These are phyloP conservation scores for Silurus meridionalis DNA, from an alignment of 2,113 vertebrate genomes.

Conservation along the genomic window DNA sequence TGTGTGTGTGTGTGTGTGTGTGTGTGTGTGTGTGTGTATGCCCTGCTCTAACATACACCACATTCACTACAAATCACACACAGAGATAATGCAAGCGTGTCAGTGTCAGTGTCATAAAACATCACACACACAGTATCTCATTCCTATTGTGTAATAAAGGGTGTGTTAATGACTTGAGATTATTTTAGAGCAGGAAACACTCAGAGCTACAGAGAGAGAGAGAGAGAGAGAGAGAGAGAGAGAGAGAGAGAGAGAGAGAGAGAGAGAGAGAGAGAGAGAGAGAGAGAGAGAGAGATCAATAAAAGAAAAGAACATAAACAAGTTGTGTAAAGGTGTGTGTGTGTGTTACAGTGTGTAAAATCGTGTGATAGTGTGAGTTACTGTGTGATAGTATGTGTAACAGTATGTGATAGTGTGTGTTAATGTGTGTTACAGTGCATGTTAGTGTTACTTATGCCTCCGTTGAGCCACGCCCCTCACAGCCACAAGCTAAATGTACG, in stretches of 20 bases:
- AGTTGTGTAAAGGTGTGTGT: too few species aligned
- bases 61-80: background rate
- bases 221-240: background rate
- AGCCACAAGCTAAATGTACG: too few species aligned
- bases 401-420: too few species aligned
- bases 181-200: conserved; percentile 9
- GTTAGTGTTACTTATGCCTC: too few species aligned
- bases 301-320: too few species aligned
- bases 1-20: background rate
- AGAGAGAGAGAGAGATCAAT: conserved; percentile 6
- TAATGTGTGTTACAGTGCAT: too few species aligned
- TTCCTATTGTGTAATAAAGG: background rate
- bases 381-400: too few species aligned
- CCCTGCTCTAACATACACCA: background rate
- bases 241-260: background rate
- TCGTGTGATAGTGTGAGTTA: too few species aligned
- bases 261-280: conserved; percentile 14
- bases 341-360: too few species aligned
- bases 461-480: too few species aligned
- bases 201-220: conserved; percentile 1
- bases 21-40: background rate
- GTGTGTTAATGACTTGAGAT: background rate
- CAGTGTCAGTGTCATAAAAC: background rate
- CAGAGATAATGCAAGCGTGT: background rate
- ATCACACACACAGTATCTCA: background rate